Evolutionary conservation across 2,113 vertebrate genomes (phyloP), one percentile per base, ranked within the genome.

Genomic region (Cephalopholis sonnerati): DNA sequence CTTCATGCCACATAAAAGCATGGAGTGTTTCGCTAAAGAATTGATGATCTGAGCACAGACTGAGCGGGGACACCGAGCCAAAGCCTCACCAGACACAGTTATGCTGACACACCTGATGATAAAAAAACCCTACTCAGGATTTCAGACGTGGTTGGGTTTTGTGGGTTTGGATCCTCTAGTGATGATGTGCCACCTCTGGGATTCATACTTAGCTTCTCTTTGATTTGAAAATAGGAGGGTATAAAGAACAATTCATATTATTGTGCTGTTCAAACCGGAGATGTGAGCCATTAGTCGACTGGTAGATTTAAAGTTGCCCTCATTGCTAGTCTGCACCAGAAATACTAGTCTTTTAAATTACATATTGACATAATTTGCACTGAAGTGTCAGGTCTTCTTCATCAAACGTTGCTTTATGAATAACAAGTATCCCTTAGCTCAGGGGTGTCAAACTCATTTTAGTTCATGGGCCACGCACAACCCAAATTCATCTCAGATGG

Each of bases 71-170:
- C 58, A 74, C 44, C 11, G 29, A 58, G 50, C 80, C 77, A 70
- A 67, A 67, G 63, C 84, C 22, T 73, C 59, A 20, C 65, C 41
- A 48, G 73, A 64, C 44, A 25, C 32, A 65, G 66, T 70, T 50
- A 18, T 78, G 74, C 74, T 74, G 82, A 81, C 81, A 83, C 78
- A 85, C 63, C 79, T 88, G 64, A n/a, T 80, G 29, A 18, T 32
- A 51, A 53, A 46, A 18, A 69, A 48, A 65, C 54, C 10, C 18
- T 11, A 32, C 39, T 77, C 57, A 73, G 77, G 62, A 54, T 66
- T 74, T 82, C 55, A 75, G 48, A 79, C 36, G 54, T 79, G 17
- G 18, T 5, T 36, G 24, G n/a, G 17, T 85, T 63, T 69, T 53
- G 58, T 77, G 22, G 13, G 29, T 81, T 71, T 80, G 54, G 27